A percentile compares a stretch with the other conserved stretches of the same genome.
Conservation (phyloP, 1,140 invertebrate species). For the Marisa cornuarietis region DNA sequence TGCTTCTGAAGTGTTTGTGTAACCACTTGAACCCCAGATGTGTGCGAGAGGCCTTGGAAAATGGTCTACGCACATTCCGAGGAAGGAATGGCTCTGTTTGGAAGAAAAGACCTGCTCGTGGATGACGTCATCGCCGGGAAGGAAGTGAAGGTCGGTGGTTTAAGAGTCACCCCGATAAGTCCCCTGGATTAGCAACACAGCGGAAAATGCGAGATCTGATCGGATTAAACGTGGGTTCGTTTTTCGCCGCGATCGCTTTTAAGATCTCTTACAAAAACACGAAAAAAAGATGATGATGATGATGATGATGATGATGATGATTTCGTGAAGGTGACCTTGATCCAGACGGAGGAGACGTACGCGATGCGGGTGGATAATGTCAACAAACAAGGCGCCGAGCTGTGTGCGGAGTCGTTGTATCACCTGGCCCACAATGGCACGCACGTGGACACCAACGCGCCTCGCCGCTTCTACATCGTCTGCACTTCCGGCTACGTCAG, state of each 20-base stretch:
- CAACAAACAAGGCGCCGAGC: slow-evolving; percentile 21
- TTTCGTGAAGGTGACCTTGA: background rate
- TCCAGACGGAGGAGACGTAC: slow-evolving; percentile 9
- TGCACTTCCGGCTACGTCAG: slow-evolving; percentile 29
- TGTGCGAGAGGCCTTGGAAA: slow-evolving; percentile 30
- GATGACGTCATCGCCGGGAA: slow-evolving; percentile 25
- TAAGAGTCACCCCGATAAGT: too few species aligned
- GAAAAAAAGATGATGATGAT: too few species aligned
- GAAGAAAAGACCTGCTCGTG: slow-evolving; percentile 24
- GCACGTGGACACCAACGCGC: slow-evolving; percentile 23
- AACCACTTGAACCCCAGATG: slow-evolving; percentile 4
- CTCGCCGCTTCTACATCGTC: slow-evolving; percentile 24
- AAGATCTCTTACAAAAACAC: too few species aligned
- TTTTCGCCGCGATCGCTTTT: too few species aligned
- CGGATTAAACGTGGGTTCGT: too few species aligned
- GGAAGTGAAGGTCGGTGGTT: slow-evolving; percentile 23
- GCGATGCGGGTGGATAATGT: slow-evolving; percentile 28
- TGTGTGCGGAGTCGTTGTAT: slow-evolving; percentile 28
- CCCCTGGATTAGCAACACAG: too few species aligned
- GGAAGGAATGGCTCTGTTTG: slow-evolving; percentile 16
- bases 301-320: too few species aligned
- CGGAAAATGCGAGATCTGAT: too few species aligned
- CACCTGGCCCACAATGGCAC: slow-evolving; percentile 31
- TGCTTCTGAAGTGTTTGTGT: too few species aligned
- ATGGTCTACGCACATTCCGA: slow-evolving; percentile 27